These are phyloP conservation scores for Pelochelys cantorii DNA, from an alignment of 2,797 vertebrate genomes.

Conservation along the genomic window DNA sequence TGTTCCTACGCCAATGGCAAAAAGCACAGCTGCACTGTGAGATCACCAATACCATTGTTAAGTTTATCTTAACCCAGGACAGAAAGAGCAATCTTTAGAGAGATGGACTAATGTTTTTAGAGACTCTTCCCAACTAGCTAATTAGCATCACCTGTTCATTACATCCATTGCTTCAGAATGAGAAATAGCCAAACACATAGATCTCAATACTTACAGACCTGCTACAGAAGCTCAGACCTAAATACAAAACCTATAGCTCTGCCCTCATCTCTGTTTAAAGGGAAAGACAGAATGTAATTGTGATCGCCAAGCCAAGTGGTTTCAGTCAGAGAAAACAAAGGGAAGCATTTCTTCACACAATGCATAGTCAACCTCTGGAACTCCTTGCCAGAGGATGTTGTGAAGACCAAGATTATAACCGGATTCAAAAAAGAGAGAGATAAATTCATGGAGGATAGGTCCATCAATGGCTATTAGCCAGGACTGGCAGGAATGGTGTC, in stretches of 20 bases:
- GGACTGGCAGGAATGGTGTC: too few relatives aligned
- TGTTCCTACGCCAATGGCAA: conserved; percentile 54
- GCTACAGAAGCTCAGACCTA: neutral
- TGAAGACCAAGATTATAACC: too few relatives aligned
- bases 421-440: too few relatives aligned
- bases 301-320: neutral
- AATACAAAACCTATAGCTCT: neutral
- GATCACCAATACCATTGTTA: conserved; percentile 37
- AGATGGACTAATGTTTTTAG: neutral
- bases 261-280: neutral
- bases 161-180: neutral
- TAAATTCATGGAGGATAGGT: too few relatives aligned
- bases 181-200: neutral
- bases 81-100: conserved; percentile 33
- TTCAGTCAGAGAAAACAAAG: neutral
- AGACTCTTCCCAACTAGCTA: neutral
- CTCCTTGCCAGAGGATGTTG: too few relatives aligned
- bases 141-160: conserved; percentile 11
- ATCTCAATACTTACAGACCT: neutral
- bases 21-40: conserved; percentile 72
- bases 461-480: too few relatives aligned
- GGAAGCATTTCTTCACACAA: too few relatives aligned
- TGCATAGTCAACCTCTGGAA: too few relatives aligned
- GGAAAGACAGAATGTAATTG: neutral
- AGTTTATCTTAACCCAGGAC: conserved; percentile 10